Evolutionary conservation across 2,113 vertebrate species (phyloP), one percentile per base, ranked within the genome.

Genomic region (Suricata suricatta): DNA sequence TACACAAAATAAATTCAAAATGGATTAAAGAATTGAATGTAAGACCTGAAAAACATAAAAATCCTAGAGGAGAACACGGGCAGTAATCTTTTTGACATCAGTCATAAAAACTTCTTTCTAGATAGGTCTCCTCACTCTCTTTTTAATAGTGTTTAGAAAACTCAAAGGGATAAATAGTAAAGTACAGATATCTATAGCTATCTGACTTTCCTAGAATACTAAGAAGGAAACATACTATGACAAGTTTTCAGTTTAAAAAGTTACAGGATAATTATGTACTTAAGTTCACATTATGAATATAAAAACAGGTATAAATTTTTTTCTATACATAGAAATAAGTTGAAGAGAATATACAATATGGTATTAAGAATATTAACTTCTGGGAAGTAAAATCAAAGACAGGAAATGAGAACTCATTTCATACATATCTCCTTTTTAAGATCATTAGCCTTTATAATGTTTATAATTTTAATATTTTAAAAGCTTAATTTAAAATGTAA

Each of bases 401-500:
- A 66, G n/a, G 71, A 94, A 72, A 87, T 89, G 9, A 85, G 35
- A 64, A 74, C 1, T 64, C 17, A 80, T 85, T 92, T 92, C n/a
- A 72, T 47, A 66, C 0, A 50, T 15, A 44, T 68, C 19, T 79
- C 29, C 50, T 33, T 88, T 87, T 52, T 17, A 17, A n/a, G 87
- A 57, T 82, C 41, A 68, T 68, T 81, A 41, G 33, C 2, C 21
- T 81, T 88, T 88, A 15, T 21, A 77, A 83, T 69, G 31, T 38
- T 76, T 41, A 29, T 63, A 29, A 93, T 80, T 95, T 92, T 29
- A 68, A 80, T 47, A 63, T 25, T 89, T 93, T 38, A 14, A 60
- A 76, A 38, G 35, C 86, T 60, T 64, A 95, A 94, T 52, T 92
- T 92, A 74, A 89, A 76, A 68, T 63, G 11, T 60, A 87, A 92